Conservation (phyloP, 2,113 vertebrate species). For the Tragelaphus scriptus region DNA sequence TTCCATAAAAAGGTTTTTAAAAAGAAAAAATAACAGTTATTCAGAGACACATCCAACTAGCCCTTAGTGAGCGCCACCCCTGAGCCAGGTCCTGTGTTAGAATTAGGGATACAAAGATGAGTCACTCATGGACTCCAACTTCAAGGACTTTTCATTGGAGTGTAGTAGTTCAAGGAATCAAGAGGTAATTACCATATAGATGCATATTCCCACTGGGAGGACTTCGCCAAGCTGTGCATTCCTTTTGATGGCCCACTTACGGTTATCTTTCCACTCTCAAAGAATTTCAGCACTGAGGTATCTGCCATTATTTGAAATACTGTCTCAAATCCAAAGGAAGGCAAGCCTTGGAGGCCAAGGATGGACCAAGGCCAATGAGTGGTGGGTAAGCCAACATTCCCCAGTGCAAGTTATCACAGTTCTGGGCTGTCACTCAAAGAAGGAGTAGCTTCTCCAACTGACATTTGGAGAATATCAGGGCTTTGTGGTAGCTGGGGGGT, state of each 20-base stretch:
- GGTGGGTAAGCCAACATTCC: neutral
- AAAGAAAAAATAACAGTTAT: neutral
- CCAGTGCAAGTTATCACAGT: neutral
- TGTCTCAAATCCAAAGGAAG: neutral
- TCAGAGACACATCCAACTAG: neutral
- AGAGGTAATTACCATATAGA: neutral
- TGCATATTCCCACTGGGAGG: neutral
- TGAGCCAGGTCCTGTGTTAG: neutral
- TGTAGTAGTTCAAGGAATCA: neutral
- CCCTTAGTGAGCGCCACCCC: neutral
- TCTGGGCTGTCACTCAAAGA: neutral
- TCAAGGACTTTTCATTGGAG: neutral
- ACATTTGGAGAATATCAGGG: neutral
- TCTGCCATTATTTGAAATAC: neutral
- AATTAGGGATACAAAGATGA: neutral
- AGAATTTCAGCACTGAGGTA: neutral
- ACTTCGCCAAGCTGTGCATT: neutral
- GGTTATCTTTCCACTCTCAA: neutral
- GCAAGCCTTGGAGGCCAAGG: neutral
- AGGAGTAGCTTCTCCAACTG: neutral
- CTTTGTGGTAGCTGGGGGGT: neutral
- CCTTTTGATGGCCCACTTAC: neutral
- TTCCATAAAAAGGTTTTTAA: neutral
- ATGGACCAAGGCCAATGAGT: neutral
- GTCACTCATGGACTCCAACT: neutral